Conservation (phyloP, 2,888 invertebrate species). For the Rhagophthalmus giganteus region DNA sequence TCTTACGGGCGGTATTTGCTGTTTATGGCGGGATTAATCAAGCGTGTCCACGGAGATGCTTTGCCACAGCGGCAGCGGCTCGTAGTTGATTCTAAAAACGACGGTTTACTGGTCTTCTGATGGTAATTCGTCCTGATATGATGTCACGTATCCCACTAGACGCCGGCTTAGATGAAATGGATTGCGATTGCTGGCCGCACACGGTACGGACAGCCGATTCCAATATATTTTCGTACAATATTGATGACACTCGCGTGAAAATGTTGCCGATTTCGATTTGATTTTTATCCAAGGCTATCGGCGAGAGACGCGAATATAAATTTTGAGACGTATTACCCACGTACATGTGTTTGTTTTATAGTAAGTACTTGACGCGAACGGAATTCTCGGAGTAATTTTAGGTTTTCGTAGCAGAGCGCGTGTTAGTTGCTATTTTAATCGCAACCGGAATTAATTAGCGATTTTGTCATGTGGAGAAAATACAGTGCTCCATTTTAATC, state of each 20-base stretch:
- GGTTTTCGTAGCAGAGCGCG: too few species aligned
- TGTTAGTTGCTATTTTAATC: too few species aligned
- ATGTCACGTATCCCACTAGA: slow-evolving; percentile 40
- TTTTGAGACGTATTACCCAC: too few species aligned
- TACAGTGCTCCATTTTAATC: too few species aligned
- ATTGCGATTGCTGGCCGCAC: slow-evolving; percentile 29
- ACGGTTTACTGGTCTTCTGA: slow-evolving; percentile 34
- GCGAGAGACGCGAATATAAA: too few species aligned
- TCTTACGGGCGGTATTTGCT: slow-evolving; percentile 36
- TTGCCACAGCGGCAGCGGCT: too few species aligned
- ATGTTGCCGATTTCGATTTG: slow-evolving; percentile 18
- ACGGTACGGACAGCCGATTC: slow-evolving; percentile 29
- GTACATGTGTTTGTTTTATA: too few species aligned
- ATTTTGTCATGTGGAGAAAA: too few species aligned
- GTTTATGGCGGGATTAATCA: slow-evolving; percentile 36
- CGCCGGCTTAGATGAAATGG: slow-evolving; percentile 29
- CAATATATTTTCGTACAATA: slow-evolving; percentile 25
- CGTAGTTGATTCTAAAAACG: slow-evolving; percentile 20
- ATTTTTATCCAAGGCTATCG: slow-evolving; percentile 10
- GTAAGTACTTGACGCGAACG: too few species aligned
- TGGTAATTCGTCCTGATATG: slow-evolving; percentile 41
- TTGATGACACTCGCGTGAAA: slow-evolving; percentile 27
- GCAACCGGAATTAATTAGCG: too few species aligned
- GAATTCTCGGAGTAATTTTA: too few species aligned
- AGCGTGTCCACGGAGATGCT: slow-evolving; percentile 34